phyloP scores from a whole-genome alignment of 1,140 invertebrate genomes.

The Spodoptera litura region DNA sequence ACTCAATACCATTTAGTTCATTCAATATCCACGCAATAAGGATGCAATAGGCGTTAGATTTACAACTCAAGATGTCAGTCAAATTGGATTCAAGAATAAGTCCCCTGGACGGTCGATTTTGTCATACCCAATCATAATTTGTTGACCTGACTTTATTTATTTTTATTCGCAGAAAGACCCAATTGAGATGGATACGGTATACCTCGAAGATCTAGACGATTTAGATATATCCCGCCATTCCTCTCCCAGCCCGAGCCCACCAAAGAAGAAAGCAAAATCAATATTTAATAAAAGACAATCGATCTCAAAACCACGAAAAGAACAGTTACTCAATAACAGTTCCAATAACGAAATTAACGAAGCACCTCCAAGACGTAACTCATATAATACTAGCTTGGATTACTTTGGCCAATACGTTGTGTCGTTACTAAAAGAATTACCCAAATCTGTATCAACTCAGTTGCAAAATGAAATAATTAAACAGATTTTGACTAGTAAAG shows the following conservation, averaged over 20 bases:
- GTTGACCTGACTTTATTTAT: neutral
- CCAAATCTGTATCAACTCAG: conserved; percentile 46
- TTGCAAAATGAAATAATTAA: conserved; percentile 56
- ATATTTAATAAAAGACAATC: neutral
- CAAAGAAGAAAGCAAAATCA: neutral
- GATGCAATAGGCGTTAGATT: too few relatives aligned
- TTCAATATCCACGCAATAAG: too few relatives aligned
- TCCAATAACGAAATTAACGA: neutral
- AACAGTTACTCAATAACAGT: neutral
- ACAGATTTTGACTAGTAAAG: conserved; percentile 48
- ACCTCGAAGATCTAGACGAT: conserved; percentile 40
- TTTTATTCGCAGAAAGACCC: conserved; percentile 40
- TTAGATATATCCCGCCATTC: neutral
- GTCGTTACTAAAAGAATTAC: conserved; percentile 51
- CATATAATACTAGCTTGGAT: conserved; percentile 15
- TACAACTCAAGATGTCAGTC: too few relatives aligned
- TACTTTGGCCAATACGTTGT: conserved; percentile 56
- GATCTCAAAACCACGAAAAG: neutral
- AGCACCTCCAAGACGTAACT: neutral
- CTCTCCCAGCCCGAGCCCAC: neutral
- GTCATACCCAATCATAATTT: too few relatives aligned
- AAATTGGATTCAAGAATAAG: too few relatives aligned
- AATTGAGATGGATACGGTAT: conserved; percentile 44
- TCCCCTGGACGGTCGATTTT: too few relatives aligned
- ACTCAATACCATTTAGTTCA: too few relatives aligned